Evolutionary conservation across 2,113 vertebrate genomes (phyloP).

Genomic region (Hypanus sabinus): DNA sequence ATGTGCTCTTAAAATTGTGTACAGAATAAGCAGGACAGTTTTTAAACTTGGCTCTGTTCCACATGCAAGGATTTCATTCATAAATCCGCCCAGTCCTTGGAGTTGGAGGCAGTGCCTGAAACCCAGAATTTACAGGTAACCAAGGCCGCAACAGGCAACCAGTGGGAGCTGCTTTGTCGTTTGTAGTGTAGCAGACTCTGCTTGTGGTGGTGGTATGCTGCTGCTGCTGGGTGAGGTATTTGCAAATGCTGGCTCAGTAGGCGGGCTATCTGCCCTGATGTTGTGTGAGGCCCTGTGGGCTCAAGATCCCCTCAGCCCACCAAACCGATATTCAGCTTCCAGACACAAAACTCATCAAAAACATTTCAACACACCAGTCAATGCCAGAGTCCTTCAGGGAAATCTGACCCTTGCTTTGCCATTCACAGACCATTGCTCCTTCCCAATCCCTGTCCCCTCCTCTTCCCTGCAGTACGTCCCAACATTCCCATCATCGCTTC

Average conservation of each 20-base stretch:
- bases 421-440: neutral
- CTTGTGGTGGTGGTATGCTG: constrained; percentile 25
- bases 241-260: neutral
- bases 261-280: neutral
- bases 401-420: too few relatives aligned
- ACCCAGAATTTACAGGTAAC: constrained; percentile 70
- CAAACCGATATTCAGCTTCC: neutral
- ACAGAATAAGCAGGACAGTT: too few relatives aligned
- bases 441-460: neutral
- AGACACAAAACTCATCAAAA: neutral
- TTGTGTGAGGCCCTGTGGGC: neutral
- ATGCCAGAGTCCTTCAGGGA: neutral
- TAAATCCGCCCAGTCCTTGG: constrained; percentile 70
- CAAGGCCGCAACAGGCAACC: constrained; percentile 9
- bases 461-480: too few relatives aligned
- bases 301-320: neutral
- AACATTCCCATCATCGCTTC: neutral
- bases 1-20: too few relatives aligned
- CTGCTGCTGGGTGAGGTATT: neutral
- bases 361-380: neutral
- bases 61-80: constrained; percentile 74
- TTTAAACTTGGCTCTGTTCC: constrained; percentile 55
- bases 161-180: constrained; percentile 3
- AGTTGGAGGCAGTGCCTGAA: constrained; percentile 49
- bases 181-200: constrained; percentile 16